Percentiles rank a stretch among this genome's conserved stretches.
phyloP scores from a whole-genome alignment of 2,113 vertebrate species.

The Marmota monax region DNA sequence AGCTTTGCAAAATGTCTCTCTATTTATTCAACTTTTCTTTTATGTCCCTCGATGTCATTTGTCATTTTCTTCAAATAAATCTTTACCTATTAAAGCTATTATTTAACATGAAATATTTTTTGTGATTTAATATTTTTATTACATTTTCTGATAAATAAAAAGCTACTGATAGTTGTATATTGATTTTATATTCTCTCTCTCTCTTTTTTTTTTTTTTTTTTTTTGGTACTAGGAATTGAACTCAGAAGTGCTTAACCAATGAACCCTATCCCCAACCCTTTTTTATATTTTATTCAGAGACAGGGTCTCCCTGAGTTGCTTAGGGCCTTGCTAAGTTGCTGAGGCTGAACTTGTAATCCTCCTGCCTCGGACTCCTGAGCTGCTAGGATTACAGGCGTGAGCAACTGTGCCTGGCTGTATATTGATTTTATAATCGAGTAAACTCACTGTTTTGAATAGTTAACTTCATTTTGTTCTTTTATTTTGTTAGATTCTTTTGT shows the following conservation, averaged over 20 bases:
- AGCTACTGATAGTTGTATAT: background rate
- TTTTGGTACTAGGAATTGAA: too few relatives aligned
- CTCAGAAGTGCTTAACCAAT: too few relatives aligned
- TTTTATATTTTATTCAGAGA: too few relatives aligned
- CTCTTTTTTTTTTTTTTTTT: too few relatives aligned
- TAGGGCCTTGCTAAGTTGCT: too few relatives aligned
- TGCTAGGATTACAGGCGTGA: too few relatives aligned
- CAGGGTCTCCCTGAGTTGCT: too few relatives aligned
- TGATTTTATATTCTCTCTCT: background rate
- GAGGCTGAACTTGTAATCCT: too few relatives aligned
- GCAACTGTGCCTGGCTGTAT: too few relatives aligned
- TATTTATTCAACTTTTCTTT: conserved; percentile 9
- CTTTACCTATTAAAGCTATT: background rate
- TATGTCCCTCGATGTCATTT: conserved; percentile 17
- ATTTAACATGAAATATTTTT: background rate
- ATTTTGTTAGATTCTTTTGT: conserved; percentile 33
- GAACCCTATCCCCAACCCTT: too few relatives aligned
- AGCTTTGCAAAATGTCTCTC: background rate
- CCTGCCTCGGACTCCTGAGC: too few relatives aligned
- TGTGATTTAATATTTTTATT: background rate
- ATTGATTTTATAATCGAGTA: background rate
- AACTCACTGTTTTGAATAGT: conserved; percentile 10
- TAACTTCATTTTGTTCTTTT: background rate
- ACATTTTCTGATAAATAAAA: conserved; percentile 38
- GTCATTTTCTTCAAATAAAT: conserved; percentile 34